Conservation (phyloP, 2,797 vertebrate species). For the Melanotaenia pygmaea region DNA sequence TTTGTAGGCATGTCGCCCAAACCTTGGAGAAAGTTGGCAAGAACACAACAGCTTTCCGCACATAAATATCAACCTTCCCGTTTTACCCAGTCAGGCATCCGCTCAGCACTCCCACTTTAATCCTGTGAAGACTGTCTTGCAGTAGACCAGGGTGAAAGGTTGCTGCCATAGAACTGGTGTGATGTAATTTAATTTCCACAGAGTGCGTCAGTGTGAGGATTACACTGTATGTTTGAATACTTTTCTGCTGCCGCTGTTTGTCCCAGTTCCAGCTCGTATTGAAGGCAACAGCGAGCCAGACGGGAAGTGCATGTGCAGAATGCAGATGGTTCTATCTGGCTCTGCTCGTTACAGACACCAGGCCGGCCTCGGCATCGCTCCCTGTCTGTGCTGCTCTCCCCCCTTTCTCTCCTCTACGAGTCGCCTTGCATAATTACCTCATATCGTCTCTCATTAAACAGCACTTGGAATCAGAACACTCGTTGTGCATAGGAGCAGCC, state of each 20-base stretch:
- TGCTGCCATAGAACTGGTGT: neutral
- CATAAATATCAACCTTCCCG: neutral
- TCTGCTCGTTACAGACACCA: slow-evolving; percentile 33
- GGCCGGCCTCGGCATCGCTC: slow-evolving; percentile 48
- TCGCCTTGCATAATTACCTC: slow-evolving; percentile 63
- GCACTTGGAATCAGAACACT: slow-evolving; percentile 55
- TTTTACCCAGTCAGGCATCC: neutral
- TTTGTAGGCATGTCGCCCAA: no score
- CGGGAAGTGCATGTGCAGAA: slow-evolving; percentile 59
- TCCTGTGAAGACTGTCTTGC: neutral
- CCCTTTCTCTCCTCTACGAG: slow-evolving; percentile 21
- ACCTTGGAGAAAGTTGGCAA: neutral
- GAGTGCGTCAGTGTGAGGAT: neutral
- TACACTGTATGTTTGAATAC: slow-evolving; percentile 37
- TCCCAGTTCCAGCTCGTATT: slow-evolving; percentile 51
- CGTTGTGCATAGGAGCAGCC: slow-evolving; percentile 38
- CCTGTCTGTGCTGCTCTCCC: slow-evolving; percentile 20
- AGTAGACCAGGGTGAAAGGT: neutral
- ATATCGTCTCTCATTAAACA: slow-evolving; percentile 58
- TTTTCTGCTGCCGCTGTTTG: slow-evolving; percentile 25
- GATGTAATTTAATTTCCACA: slow-evolving; percentile 2
- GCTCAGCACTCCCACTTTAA: neutral
- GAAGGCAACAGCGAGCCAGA: slow-evolving; percentile 64
- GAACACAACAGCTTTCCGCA: neutral
- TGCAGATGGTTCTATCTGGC: slow-evolving; percentile 73